Evolutionary conservation across 2,888 invertebrate genomes (phyloP).

Genomic region (Monoplex corrugatus): DNA sequence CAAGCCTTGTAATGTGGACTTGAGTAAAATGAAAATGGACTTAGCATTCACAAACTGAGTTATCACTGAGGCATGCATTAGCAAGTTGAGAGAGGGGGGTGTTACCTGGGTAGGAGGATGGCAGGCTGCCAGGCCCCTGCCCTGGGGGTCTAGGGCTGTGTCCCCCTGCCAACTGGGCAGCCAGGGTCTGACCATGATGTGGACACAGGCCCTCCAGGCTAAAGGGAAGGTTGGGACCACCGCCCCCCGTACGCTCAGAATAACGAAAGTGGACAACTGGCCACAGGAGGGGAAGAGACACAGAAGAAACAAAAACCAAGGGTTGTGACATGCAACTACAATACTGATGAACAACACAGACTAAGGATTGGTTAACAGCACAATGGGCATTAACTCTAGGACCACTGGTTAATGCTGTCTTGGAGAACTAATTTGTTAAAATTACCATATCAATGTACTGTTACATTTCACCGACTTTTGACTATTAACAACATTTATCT

Average conservation of each 20-base stretch:
- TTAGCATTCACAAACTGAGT: background rate
- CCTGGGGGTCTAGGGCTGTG: background rate
- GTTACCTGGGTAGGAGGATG: conserved; percentile 44
- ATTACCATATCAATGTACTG: too few relatives aligned
- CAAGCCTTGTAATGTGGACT: too few relatives aligned
- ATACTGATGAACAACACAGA: too few relatives aligned
- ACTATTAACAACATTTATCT: too few relatives aligned
- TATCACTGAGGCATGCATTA: background rate
- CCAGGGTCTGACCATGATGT: conserved; percentile 77
- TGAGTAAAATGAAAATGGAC: too few relatives aligned
- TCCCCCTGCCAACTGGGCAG: conserved; percentile 64
- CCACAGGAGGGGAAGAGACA: conserved; percentile 52
- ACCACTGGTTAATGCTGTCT: too few relatives aligned
- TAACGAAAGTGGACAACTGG: conserved; percentile 79
- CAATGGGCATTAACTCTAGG: too few relatives aligned
- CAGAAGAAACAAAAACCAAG: conserved; percentile 28
- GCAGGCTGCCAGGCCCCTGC: conserved; percentile 13
- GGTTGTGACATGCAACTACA: background rate
- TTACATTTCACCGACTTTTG: too few relatives aligned
- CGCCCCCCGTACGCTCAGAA: conserved; percentile 62
- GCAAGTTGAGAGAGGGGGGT: background rate
- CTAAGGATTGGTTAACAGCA: conserved; percentile 5
- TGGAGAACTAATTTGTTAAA: too few relatives aligned
- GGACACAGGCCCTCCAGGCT: conserved; percentile 74
- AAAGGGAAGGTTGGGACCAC: conserved; percentile 64